Evolutionary conservation across 1,140 invertebrate genomes (phyloP), one percentile per base, ranked within the genome.

Genomic region (Hyles vespertilio): DNA sequence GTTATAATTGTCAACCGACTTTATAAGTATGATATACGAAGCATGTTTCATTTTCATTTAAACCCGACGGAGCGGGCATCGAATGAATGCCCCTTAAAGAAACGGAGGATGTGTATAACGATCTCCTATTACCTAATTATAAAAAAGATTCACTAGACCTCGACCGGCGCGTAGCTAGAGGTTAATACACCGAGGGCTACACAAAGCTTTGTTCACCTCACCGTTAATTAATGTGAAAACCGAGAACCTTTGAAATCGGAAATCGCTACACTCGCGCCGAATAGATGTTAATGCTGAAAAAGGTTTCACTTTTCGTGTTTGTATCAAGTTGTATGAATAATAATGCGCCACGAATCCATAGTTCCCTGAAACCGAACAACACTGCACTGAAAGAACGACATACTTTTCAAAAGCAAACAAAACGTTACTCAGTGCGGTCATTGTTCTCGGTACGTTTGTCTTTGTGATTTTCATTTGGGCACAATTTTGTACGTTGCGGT

Each of bases 401-500:
- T 51, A 44, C 22, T 51, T 11, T 22, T 40, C 48, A 63, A 63
- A 43, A 63, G 50, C 52, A 56, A 59, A 59, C 56, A 36, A 59
- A 59, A 58, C 44, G n/a, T 60, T 45, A 47, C 60, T 58, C 61
- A 45, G 58, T 57, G 63, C 60, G 61, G 63, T 69, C 52, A 69
- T 72, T 61, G 67, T 65, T 66, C 63, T 61, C 45, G 46, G 51
- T 61, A 61, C 62, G 67, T 59, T 64, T 67, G 60, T 69, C 61
- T 63, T 65, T 62, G 66, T 73, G 66, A 71, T 73, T 69, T 71
- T 74, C 63, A 73, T 55, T 50, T 63, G 58, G 53, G 44, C 52
- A 70, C 34, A 64, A 62, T 69, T 66, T 68, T 74, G 58, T 71
- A 56, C 53, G 52, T 46, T 34, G 51, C 62, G 32, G 56, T 63